Conservation (phyloP, 2,113 vertebrate species). For the Tupaia tana region DNA sequence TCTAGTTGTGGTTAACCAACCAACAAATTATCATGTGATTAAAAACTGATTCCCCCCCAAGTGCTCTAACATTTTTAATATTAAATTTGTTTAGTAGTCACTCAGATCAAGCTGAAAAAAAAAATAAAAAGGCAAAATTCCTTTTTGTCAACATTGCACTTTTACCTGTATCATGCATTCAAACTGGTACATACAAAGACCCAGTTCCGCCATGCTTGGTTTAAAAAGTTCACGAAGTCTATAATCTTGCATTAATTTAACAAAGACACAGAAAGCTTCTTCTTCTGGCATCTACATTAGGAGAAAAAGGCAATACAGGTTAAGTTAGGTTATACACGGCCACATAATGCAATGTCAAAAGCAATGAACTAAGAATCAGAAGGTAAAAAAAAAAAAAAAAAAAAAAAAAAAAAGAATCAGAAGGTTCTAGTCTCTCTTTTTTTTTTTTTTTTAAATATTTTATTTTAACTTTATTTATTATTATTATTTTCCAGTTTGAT, state of each 20-base stretch:
- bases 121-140: not conserved
- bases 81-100: slow-evolving; percentile 28
- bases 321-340: not conserved
- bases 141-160: slow-evolving; percentile 33
- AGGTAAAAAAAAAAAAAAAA: no score
- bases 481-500: no score
- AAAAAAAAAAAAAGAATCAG: no score
- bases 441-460: no score
- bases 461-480: no score
- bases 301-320: slow-evolving; percentile 60
- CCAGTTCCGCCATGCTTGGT: slow-evolving; percentile 98
- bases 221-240: slow-evolving; percentile 98
- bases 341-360: not conserved
- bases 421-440: no score
- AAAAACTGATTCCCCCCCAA: slow-evolving; percentile 7
- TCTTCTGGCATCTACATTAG: slow-evolving; percentile 97
- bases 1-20: not conserved
- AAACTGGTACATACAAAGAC: slow-evolving; percentile 99
- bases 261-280: slow-evolving; percentile 99
- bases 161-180: slow-evolving; percentile 99
- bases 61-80: slow-evolving; percentile 39
- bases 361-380: not conserved
- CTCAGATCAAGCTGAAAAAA: slow-evolving; percentile 7
- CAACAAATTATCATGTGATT: not conserved
- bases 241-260: slow-evolving; percentile 99